phyloP scores from a whole-genome alignment of 1,140 invertebrate genomes.

The Tetragnatha versicolor region DNA sequence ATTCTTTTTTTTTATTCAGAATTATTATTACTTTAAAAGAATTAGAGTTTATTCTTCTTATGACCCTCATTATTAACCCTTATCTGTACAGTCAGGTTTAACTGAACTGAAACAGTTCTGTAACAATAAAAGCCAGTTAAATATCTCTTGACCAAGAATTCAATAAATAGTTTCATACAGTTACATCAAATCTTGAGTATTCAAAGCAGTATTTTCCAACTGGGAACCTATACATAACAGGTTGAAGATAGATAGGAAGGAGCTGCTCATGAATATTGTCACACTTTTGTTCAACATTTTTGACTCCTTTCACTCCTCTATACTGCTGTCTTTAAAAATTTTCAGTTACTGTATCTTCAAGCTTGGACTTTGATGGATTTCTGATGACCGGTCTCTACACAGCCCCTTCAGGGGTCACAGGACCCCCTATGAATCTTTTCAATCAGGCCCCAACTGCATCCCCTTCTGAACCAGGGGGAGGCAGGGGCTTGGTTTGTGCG shows the following conservation, averaged over 20 bases:
- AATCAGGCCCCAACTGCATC: constrained; percentile 7
- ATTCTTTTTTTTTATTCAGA: no score
- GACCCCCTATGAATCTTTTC: constrained; percentile 55
- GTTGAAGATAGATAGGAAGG: not conserved
- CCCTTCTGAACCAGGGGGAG: constrained; percentile 53
- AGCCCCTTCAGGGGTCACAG: constrained; percentile 54
- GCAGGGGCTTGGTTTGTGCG: constrained; percentile 63
- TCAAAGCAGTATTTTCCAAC: no score
- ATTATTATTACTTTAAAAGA: no score
- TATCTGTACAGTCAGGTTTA: no score
- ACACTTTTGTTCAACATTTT: not conserved
- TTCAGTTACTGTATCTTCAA: constrained; percentile 60
- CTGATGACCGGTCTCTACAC: constrained; percentile 65
- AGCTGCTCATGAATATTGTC: not conserved
- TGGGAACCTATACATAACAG: not conserved
- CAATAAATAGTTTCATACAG: no score
- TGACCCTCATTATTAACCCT: no score
- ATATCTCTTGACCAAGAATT: no score
- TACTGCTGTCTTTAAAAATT: constrained; percentile 5
- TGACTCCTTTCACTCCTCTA: not conserved
- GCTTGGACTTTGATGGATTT: constrained; percentile 65
- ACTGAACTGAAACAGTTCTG: no score
- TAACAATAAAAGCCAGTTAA: no score
- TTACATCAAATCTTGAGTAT: no score
- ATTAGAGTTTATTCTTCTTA: no score